A percentile compares a stretch with the other conserved stretches of the same genome.
Conservation (phyloP, 1,140 invertebrate genomes). For the Kradibia gibbosae region DNA sequence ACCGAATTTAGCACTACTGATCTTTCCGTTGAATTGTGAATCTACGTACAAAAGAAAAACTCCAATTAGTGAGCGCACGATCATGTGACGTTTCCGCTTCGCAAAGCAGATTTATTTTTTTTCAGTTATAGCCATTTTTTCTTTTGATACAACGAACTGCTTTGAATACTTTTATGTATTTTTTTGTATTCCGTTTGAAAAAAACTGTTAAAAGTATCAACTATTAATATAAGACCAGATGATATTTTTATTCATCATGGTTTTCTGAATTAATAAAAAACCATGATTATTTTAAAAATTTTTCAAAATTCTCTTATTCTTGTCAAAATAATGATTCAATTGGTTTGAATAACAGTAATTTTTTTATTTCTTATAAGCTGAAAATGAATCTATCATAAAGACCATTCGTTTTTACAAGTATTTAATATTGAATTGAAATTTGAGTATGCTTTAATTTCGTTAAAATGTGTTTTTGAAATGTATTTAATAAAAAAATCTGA, state of each 20-base stretch:
- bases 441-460: too few relatives aligned
- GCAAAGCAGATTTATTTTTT: neutral
- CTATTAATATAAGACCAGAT: neutral
- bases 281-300: neutral
- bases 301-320: neutral
- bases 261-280: neutral
- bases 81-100: neutral
- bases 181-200: neutral
- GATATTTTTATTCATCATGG: neutral
- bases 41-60: slow-evolving; percentile 72
- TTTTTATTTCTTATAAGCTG: too few relatives aligned
- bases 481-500: too few relatives aligned
- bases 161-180: neutral
- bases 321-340: too few relatives aligned
- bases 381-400: too few relatives aligned
- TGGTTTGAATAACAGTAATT: too few relatives aligned
- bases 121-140: neutral
- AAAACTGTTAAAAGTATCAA: neutral
- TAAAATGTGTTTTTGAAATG: too few relatives aligned
- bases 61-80: slow-evolving; percentile 34
- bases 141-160: neutral
- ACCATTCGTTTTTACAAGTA: too few relatives aligned
- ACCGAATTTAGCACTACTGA: slow-evolving; percentile 83
- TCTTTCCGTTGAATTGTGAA: slow-evolving; percentile 82
- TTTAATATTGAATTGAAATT: too few relatives aligned